Evolutionary conservation across 2,888 invertebrate genomes (phyloP), one percentile per base, ranked within the genome.

Genomic region (Leptinotarsa tumamoca): DNA sequence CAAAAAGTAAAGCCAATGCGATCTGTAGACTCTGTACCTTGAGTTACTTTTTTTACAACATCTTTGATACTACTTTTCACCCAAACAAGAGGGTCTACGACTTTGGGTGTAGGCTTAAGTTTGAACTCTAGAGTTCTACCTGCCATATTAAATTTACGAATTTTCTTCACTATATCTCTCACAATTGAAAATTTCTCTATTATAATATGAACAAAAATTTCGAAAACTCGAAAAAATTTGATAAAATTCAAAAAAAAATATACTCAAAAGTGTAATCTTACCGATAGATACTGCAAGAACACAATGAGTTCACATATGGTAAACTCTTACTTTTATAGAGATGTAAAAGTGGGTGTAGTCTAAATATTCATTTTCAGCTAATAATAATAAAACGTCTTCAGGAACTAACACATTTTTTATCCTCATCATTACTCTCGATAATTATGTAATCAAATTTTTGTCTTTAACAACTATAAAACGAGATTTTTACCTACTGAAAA

Each of bases 1-100:
- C 72, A 33, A 63, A 68, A 72, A 33, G 18, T 68, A 56, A 73
- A 68, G 27, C 73, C 73, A n/a, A 73, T 50, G 13, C 61, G 67
- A 68, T 73, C 73, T 13, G 5, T 54, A 15, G 68, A 21, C 17
- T 68, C 50, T 23, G 51, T 10, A 21, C 68, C 56, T 33, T 72
- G 18, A 10, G 72, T 72, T 10, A 51, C 66, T 27, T 72, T 52
- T 18, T 49, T 17, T 13, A 68, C 33, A 49, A 72, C 51, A 68
- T 69, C 72, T 18, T 27, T 5, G 27, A 27, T 27, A 27, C 27
- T 27, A 27, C 27, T 27, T 27, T 27, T 27, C 27, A 27, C 27
- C 27, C 27, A 27, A 27, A 27, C 27, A 27, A 27, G 27, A 27
- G 27, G 27, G 5, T 27, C 27, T 27, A 15, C 27, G 18, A 23